Conservation (phyloP, 2,888 invertebrate species). For the Urechis unicinctus region DNA sequence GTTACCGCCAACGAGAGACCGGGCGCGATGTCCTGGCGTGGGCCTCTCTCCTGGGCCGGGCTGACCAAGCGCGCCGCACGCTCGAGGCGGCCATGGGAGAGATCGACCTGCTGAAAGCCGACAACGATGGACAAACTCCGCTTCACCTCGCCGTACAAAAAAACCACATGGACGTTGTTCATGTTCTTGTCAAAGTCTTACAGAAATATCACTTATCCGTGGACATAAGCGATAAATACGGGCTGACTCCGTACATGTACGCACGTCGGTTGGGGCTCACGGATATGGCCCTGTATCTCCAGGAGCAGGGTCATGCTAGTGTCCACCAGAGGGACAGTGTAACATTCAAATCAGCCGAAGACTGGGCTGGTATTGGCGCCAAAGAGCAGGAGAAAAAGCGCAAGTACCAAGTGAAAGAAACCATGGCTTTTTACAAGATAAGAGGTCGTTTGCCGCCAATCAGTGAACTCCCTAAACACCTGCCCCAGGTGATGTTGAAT, state of each 20-base stretch:
- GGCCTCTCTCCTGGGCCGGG: not conserved
- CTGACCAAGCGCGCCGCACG: not conserved
- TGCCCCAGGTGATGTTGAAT: no score
- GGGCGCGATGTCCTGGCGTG: not conserved
- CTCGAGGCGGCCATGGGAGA: not conserved
- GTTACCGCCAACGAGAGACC: not conserved
- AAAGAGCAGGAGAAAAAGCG: not conserved
- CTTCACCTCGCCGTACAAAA: not conserved
- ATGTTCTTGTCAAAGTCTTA: not conserved
- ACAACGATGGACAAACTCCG: not conserved
- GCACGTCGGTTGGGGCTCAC: constrained; percentile 5
- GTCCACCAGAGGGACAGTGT: not conserved
- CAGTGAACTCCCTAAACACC: not conserved
- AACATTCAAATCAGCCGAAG: not conserved
- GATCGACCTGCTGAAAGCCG: not conserved
- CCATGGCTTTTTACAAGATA: not conserved
- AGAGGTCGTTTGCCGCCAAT: not conserved
- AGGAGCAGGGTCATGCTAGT: constrained; percentile 3
- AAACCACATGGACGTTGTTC: not conserved
- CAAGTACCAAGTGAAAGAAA: not conserved
- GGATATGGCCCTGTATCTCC: not conserved
- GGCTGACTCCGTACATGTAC: constrained; percentile 10
- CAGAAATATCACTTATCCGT: constrained; percentile 1
- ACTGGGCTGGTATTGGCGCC: not conserved
- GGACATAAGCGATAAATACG: constrained; percentile 2